A percentile compares a stretch with the other conserved stretches of the same genome.
Conservation (phyloP, 2,888 invertebrate genomes). For the Cantharis nigra region DNA sequence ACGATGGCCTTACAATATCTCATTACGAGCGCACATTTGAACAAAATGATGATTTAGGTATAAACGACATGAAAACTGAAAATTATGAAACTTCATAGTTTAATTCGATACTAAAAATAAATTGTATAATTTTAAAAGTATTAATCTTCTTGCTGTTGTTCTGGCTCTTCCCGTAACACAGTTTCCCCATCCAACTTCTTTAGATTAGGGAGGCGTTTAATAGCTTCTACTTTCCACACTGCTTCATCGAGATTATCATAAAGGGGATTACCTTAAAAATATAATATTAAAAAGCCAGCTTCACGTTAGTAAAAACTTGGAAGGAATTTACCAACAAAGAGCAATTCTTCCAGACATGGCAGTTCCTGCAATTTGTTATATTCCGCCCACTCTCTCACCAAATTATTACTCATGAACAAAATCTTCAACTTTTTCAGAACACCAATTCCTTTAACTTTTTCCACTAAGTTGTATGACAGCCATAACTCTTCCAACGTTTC, state of each 20-base stretch:
- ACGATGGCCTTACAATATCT: constrained; percentile 73
- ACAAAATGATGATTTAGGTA: constrained; percentile 93
- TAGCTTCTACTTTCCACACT: constrained; percentile 71
- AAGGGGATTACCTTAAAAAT: constrained; percentile 67
- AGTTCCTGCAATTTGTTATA: constrained; percentile 80
- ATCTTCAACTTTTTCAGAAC: constrained; percentile 81
- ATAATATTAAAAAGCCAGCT: not conserved
- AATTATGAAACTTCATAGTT: constrained; percentile 62
- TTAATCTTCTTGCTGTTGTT: constrained; percentile 30
- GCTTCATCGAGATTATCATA: constrained; percentile 72
- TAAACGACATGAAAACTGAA: constrained; percentile 96
- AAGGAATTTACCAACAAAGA: constrained; percentile 68
- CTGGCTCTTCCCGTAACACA: constrained; percentile 66
- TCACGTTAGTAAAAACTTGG: not conserved
- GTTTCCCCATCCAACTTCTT: constrained; percentile 84
- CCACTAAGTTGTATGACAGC: constrained; percentile 93
- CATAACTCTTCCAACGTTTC: constrained; percentile 91
- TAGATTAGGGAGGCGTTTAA: constrained; percentile 72
- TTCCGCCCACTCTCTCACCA: constrained; percentile 89
- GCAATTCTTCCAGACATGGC: constrained; percentile 73
- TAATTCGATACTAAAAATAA: not conserved
- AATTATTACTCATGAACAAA: constrained; percentile 81
- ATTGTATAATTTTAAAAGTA: not conserved
- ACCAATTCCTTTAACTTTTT: constrained; percentile 87
- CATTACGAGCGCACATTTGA: constrained; percentile 84